Base-by-base conservation (phyloP, 2,113 vertebrate genomes). In the Dermatemys mawii region DNA sequence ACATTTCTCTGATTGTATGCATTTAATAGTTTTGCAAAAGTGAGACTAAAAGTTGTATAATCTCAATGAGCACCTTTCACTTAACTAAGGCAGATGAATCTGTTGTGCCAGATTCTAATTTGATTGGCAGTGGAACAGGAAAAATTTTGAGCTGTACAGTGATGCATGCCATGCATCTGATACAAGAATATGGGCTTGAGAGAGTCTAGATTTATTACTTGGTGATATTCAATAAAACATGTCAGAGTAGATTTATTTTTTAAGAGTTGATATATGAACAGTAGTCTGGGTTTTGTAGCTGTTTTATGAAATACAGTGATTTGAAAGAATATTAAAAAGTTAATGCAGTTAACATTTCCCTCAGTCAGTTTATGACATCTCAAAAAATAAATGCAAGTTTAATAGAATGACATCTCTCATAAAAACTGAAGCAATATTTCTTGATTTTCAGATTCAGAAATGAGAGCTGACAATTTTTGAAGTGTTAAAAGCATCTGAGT, bases 381-480 rank as follows among this genome's bases (percentile, higher is more conserved):
- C 85, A 51, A 93, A 92, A 97, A 97, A 97, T 94, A 97, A 97
- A 97, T 96, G 92, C 82, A 67, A 55, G 95, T 98, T 97, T 95
- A 97, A 89, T 94, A 97, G 95, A 97, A 96, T 93, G 93, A 87
- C 95, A 96, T 95, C 94, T 97, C 85, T 97, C 76, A 87, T 96
- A 97, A 97, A 96, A 96, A 90, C 95, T 91, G 94, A 90, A 97
- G 91, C 94, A 2, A 4, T 86, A 92, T 95, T 84, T 94, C 94
- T 91, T 96, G 96, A 97, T 97, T 97, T 78, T 96, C 80, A 54
- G 78, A 94, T 95, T 97, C 95, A 91, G 94, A 95, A 97, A 97
- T 55, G 93, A 96, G 94, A 95, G 86, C 75, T 94, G 92, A 90
- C 91, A 96, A 94, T 97, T 93, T 63, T 97, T 92, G 83, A 83